These are phyloP conservation scores for Equus przewalskii DNA, from an alignment of 2,113 vertebrate species.

Conservation along the genomic window DNA sequence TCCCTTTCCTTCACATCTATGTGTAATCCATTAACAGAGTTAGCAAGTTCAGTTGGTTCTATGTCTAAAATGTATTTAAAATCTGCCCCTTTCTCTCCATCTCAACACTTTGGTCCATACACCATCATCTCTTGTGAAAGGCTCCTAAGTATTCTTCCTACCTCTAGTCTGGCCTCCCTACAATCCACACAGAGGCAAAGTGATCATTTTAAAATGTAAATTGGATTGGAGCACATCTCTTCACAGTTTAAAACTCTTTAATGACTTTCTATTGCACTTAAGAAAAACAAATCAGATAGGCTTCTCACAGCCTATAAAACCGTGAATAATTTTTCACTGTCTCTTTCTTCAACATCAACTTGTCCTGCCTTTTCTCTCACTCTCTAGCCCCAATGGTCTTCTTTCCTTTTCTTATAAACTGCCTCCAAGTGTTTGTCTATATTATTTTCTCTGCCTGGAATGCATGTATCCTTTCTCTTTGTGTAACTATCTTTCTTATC, in stretches of 20 bases:
- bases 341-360: background rate
- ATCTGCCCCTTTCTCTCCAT: background rate
- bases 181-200: background rate
- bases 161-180: background rate
- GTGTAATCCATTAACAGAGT: background rate
- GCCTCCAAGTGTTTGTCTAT: background rate
- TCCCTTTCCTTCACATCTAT: background rate
- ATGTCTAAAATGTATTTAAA: slow-evolving; percentile 23
- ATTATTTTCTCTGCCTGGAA: slow-evolving; percentile 35
- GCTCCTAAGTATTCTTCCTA: background rate
- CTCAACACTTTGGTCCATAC: background rate
- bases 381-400: background rate
- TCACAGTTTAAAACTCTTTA: slow-evolving; percentile 23
- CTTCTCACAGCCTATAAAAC: background rate
- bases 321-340: background rate
- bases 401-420: slow-evolving; percentile 12
- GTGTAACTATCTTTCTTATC: background rate
- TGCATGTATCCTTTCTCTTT: background rate
- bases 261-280: slow-evolving; percentile 3
- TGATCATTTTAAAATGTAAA: slow-evolving; percentile 23
- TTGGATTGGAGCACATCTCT: background rate
- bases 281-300: slow-evolving; percentile 16
- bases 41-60: background rate
- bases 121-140: background rate
- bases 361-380: background rate